A percentile compares a stretch with the other conserved stretches of the same genome.
phyloP scores from a whole-genome alignment of 1,140 invertebrate species.

The Listronotus bonariensis region DNA sequence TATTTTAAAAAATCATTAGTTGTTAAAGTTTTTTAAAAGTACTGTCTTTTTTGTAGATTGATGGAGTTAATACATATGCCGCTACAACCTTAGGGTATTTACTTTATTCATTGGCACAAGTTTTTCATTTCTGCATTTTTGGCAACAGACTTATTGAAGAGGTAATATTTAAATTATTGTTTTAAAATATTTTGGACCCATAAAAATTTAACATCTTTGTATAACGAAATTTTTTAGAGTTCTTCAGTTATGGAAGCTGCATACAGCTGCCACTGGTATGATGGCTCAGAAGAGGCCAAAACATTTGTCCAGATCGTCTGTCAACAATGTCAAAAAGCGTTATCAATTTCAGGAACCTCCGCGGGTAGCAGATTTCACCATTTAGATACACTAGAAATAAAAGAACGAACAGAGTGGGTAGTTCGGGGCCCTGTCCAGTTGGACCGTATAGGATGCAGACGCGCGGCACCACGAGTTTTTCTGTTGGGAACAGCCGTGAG shows the following conservation, averaged over 20 bases:
- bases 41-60: conserved; percentile 62
- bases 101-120: conserved; percentile 77
- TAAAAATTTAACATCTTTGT: too few species aligned
- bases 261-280: conserved; percentile 86
- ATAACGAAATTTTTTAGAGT: conserved; percentile 62
- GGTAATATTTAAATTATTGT: conserved; percentile 57
- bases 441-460: too few species aligned
- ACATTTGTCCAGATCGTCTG: conserved; percentile 89
- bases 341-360: conserved; percentile 85
- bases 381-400: too few species aligned
- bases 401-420: too few species aligned
- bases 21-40: too few species aligned
- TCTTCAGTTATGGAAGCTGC: conserved; percentile 88
- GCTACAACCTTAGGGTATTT: conserved; percentile 77
- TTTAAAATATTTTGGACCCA: too few species aligned
- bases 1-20: too few species aligned
- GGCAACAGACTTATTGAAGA: conserved; percentile 84
- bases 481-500: too few species aligned
- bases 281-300: conserved; percentile 84
- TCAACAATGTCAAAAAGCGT: conserved; percentile 84
- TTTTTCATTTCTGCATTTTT: conserved; percentile 84
- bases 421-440: too few species aligned
- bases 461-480: too few species aligned
- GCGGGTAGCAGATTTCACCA: too few species aligned
- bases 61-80: conserved; percentile 73